Percentiles rank a stretch among this genome's conserved stretches.
Evolutionary conservation across 2,888 invertebrate species (phyloP).

Genomic region (Ecdyonurus torrentis): DNA sequence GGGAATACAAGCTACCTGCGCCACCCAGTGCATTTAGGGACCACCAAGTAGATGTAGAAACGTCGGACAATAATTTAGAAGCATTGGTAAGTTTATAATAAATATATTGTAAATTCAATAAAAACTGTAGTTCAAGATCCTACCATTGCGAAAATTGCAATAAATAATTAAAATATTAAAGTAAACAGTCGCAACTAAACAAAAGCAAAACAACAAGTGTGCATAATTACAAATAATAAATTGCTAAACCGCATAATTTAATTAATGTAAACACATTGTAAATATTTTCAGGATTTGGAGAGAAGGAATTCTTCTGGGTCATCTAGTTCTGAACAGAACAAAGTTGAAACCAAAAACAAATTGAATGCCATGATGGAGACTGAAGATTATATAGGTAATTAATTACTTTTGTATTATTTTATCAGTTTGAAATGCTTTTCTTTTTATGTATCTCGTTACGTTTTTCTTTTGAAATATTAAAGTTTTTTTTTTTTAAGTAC

Average conservation of each 20-base stretch:
- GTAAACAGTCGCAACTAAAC: too few relatives aligned
- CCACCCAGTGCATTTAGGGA: constrained; percentile 41
- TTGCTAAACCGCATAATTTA: too few relatives aligned
- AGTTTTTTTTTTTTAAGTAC: too few relatives aligned
- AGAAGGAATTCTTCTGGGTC: background rate
- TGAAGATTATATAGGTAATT: background rate
- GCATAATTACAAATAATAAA: too few relatives aligned
- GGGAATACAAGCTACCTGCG: constrained; percentile 40
- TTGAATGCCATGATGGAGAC: background rate
- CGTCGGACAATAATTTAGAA: background rate
- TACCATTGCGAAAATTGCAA: background rate
- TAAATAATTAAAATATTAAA: background rate
- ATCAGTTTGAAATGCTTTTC: too few relatives aligned
- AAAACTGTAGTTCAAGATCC: background rate
- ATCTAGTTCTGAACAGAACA: background rate
- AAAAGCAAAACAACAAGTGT: too few relatives aligned
- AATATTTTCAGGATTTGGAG: background rate
- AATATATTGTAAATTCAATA: background rate
- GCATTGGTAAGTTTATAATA: background rate
- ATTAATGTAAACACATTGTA: background rate
- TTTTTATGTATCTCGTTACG: too few relatives aligned
- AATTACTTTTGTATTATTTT: too few relatives aligned
- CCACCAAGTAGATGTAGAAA: constrained; percentile 5
- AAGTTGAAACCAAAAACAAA: background rate
- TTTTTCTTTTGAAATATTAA: too few relatives aligned